phyloP scores from a whole-genome alignment of 2,113 vertebrate species.

The Hirundichthys speculiger region DNA sequence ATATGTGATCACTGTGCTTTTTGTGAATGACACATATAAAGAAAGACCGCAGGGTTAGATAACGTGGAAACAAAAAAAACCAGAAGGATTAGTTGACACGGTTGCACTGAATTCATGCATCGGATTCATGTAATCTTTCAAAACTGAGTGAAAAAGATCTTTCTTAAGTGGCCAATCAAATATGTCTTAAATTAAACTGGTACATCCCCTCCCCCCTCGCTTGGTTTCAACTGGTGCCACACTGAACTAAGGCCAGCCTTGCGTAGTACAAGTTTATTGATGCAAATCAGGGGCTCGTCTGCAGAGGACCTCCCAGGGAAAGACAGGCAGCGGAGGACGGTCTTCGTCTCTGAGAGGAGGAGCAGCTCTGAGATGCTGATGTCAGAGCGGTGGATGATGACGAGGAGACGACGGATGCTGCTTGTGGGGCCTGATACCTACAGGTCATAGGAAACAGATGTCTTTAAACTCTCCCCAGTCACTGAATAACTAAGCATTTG shows the following conservation, averaged over 20 bases:
- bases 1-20: too few species aligned
- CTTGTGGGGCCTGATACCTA: slow-evolving; percentile 91
- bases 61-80: too few species aligned
- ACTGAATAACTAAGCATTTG: too few species aligned
- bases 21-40: too few species aligned
- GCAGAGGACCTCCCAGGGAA: slow-evolving; percentile 29
- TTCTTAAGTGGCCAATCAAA: neutral
- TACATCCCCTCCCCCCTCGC: too few species aligned
- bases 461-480: too few species aligned
- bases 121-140: neutral
- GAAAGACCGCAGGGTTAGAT: neutral
- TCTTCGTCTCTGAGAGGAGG: slow-evolving; percentile 65
- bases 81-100: neutral
- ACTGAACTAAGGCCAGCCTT: slow-evolving; percentile 16
- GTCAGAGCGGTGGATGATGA: slow-evolving; percentile 82
- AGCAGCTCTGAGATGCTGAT: slow-evolving; percentile 71
- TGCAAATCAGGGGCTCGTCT: slow-evolving; percentile 50
- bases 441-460: slow-evolving; percentile 1
- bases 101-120: neutral
- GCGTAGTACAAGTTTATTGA: neutral
- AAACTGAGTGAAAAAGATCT: neutral
- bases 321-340: slow-evolving; percentile 69
- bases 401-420: slow-evolving; percentile 81
- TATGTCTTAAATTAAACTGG: neutral
- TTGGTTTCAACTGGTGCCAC: neutral